These are phyloP conservation scores for Resseliella maxima DNA, from an alignment of 2,888 invertebrate species.

Conservation along the genomic window DNA sequence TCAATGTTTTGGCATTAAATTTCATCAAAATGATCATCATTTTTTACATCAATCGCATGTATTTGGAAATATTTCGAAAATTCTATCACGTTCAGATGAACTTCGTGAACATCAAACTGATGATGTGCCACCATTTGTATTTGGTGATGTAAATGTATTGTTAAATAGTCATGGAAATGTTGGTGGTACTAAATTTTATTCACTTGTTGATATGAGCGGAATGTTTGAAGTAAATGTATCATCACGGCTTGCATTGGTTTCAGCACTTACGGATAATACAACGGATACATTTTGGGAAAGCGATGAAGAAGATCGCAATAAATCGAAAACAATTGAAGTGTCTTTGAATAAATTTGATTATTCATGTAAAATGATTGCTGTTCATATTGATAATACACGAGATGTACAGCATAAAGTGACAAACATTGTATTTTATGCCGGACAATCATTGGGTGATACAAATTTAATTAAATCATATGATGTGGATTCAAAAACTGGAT, in stretches of 20 bases:
- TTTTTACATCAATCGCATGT: constrained; percentile 93
- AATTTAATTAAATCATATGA: constrained; percentile 84
- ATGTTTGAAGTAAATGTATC: constrained; percentile 74
- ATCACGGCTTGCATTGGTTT: constrained; percentile 93
- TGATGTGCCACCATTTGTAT: constrained; percentile 67
- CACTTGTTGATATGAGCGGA: constrained; percentile 66
- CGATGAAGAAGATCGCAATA: constrained; percentile 95
- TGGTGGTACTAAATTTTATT: constrained; percentile 63
- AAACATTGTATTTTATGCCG: constrained; percentile 85
- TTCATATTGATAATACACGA: constrained; percentile 94
- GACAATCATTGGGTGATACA: constrained; percentile 84
- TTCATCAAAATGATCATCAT: constrained; percentile 88
- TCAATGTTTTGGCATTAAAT: constrained; percentile 91
- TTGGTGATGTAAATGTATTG: constrained; percentile 62
- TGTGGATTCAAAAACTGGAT: constrained; percentile 84
- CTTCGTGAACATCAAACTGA: constrained; percentile 66
- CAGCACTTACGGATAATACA: constrained; percentile 90
- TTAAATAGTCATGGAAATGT: constrained; percentile 59
- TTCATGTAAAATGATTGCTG: constrained; percentile 73
- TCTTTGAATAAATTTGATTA: constrained; percentile 70
- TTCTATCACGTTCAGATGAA: constrained; percentile 91
- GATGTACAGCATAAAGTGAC: constrained; percentile 95
- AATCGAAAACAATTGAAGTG: constrained; percentile 86
- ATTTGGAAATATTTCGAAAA: constrained; percentile 95
- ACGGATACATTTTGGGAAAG: constrained; percentile 99